These are phyloP conservation scores for Lamprotornis superbus DNA, from an alignment of 2,113 vertebrate genomes.

Conservation along the genomic window DNA sequence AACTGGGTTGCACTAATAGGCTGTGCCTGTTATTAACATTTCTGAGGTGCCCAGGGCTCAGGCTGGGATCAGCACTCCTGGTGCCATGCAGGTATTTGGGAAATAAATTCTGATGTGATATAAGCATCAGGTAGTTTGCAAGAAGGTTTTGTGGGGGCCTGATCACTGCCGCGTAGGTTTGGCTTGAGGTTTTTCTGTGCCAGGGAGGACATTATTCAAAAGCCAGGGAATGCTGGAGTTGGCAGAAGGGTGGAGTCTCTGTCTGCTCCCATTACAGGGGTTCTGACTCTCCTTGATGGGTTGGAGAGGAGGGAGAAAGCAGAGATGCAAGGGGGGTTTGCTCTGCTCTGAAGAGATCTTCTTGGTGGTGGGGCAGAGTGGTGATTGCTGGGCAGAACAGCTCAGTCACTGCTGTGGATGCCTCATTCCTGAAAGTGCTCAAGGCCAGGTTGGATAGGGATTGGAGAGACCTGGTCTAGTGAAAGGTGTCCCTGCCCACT, in stretches of 20 bases:
- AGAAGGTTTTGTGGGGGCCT: background rate
- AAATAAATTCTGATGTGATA: background rate
- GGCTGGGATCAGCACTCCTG: background rate
- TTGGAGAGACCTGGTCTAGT: background rate
- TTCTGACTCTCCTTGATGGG: background rate
- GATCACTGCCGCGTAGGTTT: background rate
- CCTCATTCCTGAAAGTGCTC: background rate
- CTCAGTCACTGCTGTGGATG: background rate
- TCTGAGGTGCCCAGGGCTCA: rapidly evolving
- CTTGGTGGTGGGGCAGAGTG: background rate
- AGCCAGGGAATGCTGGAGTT: background rate
- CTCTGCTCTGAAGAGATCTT: background rate
- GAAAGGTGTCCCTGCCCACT: background rate
- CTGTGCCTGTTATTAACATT: background rate
- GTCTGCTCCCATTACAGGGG: background rate
- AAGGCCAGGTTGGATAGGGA: background rate
- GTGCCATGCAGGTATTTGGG: background rate
- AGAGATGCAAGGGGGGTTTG: background rate
- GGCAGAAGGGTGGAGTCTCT: background rate
- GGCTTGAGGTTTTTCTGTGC: background rate
- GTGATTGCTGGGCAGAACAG: background rate
- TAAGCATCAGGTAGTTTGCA: background rate
- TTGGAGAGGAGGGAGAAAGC: background rate
- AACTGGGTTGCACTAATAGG: background rate
- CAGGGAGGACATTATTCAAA: background rate